Evolutionary conservation across 2,888 invertebrate genomes (phyloP).

Genomic region (Drosophila silvestris): DNA sequence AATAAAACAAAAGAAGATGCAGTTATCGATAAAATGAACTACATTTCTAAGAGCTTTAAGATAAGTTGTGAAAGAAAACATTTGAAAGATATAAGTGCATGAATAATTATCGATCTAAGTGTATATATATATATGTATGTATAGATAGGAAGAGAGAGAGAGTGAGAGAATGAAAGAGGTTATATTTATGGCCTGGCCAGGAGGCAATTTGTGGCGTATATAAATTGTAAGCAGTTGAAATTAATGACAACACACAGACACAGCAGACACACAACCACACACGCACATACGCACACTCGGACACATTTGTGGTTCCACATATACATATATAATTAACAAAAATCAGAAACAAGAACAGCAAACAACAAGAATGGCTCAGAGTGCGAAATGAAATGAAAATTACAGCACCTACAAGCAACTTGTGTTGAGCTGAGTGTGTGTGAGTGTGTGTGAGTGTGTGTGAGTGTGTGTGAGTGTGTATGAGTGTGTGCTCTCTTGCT

Average conservation of each 20-base stretch:
- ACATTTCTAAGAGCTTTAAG: neutral
- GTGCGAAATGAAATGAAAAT: slow-evolving; percentile 67
- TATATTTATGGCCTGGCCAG: slow-evolving; percentile 47
- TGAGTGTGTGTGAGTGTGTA: slow-evolving; percentile 6
- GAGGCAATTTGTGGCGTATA: slow-evolving; percentile 60
- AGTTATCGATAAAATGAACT: neutral
- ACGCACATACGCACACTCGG: slow-evolving; percentile 30
- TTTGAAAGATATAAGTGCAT: neutral
- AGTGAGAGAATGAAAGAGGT: neutral
- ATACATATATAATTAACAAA: slow-evolving; percentile 66
- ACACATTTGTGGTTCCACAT: slow-evolving; percentile 30
- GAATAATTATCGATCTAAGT: neutral
- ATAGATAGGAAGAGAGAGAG: neutral
- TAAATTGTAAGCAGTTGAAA: slow-evolving; percentile 71
- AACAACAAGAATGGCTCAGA: slow-evolving; percentile 26
- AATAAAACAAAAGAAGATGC: neutral
- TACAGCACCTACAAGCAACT: slow-evolving; percentile 38
- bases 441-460: slow-evolving; percentile 3
- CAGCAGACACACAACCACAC: slow-evolving; percentile 39
- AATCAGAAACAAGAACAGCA: slow-evolving; percentile 51
- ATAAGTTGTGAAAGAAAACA: neutral
- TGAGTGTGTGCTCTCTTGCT: slow-evolving; percentile 36
- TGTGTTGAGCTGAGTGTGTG: neutral
- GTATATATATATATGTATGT: neutral
- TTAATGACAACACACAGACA: slow-evolving; percentile 56